These are phyloP conservation scores for Passer montanus DNA, from an alignment of 2,113 vertebrate species.

Conservation along the genomic window DNA sequence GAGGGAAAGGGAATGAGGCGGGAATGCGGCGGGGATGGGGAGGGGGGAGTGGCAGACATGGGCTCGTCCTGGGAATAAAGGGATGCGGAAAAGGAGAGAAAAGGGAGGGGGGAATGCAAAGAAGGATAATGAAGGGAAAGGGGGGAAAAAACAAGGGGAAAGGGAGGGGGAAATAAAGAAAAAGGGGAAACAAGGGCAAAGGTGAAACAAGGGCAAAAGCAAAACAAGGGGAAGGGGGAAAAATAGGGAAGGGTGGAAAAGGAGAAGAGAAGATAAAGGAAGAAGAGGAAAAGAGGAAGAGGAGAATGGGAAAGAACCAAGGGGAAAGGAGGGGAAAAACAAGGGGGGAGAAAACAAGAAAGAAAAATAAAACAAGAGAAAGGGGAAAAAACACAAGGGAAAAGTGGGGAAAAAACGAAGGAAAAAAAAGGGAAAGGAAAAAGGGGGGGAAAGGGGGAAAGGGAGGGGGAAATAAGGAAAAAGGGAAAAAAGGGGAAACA, in stretches of 20 bases:
- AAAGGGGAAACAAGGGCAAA: background rate
- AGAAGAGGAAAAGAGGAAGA: background rate
- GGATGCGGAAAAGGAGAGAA: background rate
- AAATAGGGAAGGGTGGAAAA: background rate
- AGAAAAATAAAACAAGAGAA: too few relatives aligned
- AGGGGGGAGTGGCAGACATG: accelerated
- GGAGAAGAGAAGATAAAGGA: too few relatives aligned
- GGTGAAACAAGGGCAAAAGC: background rate
- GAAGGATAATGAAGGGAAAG: background rate
- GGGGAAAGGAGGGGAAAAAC: accelerated
- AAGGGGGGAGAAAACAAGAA: too few relatives aligned
- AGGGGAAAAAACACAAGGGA: background rate
- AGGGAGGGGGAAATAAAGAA: background rate
- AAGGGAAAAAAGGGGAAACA: too few relatives aligned
- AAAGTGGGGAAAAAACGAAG: too few relatives aligned
- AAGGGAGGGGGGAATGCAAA: background rate
- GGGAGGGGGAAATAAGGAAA: too few relatives aligned
- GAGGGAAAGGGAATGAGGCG: background rate
- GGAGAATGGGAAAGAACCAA: background rate
- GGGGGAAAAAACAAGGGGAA: background rate
- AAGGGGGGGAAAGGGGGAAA: too few relatives aligned
- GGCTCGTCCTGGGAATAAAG: background rate
- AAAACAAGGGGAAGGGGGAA: background rate
- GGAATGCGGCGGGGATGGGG: background rate
- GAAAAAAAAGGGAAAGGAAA: background rate